phyloP scores from a whole-genome alignment of 1,140 invertebrate species.

The Phortica variegata region DNA sequence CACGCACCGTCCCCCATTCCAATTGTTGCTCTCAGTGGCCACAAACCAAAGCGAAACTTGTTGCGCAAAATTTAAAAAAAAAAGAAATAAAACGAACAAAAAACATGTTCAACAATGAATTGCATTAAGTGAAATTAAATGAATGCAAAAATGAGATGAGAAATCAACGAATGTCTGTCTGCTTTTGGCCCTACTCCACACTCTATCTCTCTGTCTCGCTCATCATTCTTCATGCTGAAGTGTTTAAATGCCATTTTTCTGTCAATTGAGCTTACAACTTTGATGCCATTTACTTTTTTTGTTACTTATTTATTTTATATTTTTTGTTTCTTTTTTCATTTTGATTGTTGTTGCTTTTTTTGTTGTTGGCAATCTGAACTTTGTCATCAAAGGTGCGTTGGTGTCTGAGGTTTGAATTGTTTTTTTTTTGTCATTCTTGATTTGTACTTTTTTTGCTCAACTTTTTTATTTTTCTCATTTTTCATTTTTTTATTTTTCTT shows the following conservation, averaged over 20 bases:
- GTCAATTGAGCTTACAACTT: constrained; percentile 35
- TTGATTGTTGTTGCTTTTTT: constrained; percentile 4
- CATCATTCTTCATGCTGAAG: constrained; percentile 1
- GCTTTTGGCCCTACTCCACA: constrained; percentile 15
- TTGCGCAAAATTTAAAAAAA: constrained; percentile 26
- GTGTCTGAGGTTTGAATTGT: too few species aligned
- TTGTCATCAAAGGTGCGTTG: too few species aligned
- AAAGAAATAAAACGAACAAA: constrained; percentile 33
- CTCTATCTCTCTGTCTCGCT: constrained; percentile 5
- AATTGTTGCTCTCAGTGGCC: too few species aligned
- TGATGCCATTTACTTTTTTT: constrained; percentile 8
- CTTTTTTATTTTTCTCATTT: constrained; percentile 13
- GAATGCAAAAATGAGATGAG: background rate
- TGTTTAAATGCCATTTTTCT: constrained; percentile 49
- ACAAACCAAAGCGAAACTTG: constrained; percentile 9
- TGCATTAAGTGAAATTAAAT: too few species aligned
- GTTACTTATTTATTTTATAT: background rate
- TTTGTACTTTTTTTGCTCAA: background rate
- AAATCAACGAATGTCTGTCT: constrained; percentile 5
- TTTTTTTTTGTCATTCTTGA: constrained; percentile 3
- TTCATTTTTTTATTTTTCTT: constrained; percentile 4
- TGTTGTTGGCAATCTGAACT: background rate
- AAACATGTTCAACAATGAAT: too few species aligned
- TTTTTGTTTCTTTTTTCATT: constrained; percentile 5
- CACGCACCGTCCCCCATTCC: too few species aligned